Conservation (phyloP, 1,140 invertebrate species). For the Heliconius hewitsoni region DNA sequence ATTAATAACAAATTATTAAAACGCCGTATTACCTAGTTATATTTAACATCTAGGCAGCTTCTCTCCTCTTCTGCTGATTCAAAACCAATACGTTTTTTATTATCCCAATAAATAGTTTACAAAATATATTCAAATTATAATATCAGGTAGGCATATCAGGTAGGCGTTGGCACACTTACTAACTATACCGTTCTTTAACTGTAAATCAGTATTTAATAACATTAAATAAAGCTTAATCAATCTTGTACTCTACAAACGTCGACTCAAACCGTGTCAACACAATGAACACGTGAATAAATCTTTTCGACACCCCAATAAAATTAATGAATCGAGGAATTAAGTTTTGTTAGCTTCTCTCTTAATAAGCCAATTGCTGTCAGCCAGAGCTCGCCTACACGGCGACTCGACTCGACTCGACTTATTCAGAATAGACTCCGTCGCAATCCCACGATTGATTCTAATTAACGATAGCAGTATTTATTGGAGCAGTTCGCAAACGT, state of each 20-base stretch:
- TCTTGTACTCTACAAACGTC: background rate
- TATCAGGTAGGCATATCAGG: too few relatives aligned
- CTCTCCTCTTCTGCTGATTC: too few relatives aligned
- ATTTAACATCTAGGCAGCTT: too few relatives aligned
- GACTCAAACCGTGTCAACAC: conserved; percentile 3
- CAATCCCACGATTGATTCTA: conserved; percentile 78
- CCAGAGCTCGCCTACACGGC: conserved; percentile 62
- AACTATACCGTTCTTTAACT: too few relatives aligned
- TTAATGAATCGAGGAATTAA: conserved; percentile 59
- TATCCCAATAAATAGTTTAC: too few relatives aligned
- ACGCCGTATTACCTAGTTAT: too few relatives aligned
- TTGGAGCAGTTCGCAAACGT: conserved; percentile 74
- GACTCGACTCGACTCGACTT: conserved; percentile 55
- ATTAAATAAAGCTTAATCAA: background rate
- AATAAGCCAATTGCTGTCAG: conserved; percentile 73
- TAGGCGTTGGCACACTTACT: too few relatives aligned
- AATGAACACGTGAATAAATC: conserved; percentile 44
- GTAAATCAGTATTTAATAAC: background rate
- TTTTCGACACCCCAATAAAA: conserved; percentile 46
- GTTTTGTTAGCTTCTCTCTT: conserved; percentile 63
- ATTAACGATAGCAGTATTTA: conserved; percentile 80
- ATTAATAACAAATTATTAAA: too few relatives aligned
- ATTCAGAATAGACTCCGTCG: conserved; percentile 70
- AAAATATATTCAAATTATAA: too few relatives aligned
- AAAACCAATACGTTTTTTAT: too few relatives aligned